Evolutionary conservation across 1,140 invertebrate genomes (phyloP).

Genomic region (Mamestra configurata): DNA sequence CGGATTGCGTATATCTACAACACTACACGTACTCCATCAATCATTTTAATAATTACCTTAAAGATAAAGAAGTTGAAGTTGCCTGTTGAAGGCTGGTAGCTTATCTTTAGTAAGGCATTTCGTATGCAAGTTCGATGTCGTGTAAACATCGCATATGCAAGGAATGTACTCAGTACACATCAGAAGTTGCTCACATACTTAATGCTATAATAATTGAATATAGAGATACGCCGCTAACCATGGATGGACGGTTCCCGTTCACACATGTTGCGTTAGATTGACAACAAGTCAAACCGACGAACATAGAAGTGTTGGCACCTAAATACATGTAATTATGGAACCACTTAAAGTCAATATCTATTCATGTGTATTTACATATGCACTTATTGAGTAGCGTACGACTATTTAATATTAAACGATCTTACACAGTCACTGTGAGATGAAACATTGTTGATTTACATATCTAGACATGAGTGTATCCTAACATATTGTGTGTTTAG

Average conservation of each 20-base stretch:
- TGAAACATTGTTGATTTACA: not conserved
- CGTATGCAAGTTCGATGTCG: slow-evolving; percentile 34
- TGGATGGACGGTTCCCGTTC: slow-evolving; percentile 15
- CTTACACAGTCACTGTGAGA: not conserved
- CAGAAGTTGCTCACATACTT: slow-evolving; percentile 40
- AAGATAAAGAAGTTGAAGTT: slow-evolving; percentile 21
- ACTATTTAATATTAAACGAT: slow-evolving; percentile 24
- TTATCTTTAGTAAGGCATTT: slow-evolving; percentile 27
- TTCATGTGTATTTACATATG: slow-evolving; percentile 40
- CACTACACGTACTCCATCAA: slow-evolving; percentile 1
- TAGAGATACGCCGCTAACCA: slow-evolving; percentile 38
- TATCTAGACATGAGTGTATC: not conserved
- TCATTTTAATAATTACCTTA: slow-evolving; percentile 21
- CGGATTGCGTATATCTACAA: not conserved
- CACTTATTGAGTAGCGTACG: slow-evolving; percentile 35
- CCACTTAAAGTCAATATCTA: slow-evolving; percentile 46
- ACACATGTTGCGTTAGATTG: slow-evolving; percentile 45
- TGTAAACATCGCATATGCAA: slow-evolving; percentile 38
- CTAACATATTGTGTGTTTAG: not conserved
- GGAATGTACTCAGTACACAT: slow-evolving; percentile 40
- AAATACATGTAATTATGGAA: slow-evolving; percentile 48
- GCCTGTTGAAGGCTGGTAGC: not conserved
- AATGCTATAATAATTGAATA: slow-evolving; percentile 40
- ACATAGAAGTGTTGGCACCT: slow-evolving; percentile 29
- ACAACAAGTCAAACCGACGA: slow-evolving; percentile 25